Evolutionary conservation across 2,797 vertebrate genomes (phyloP).

Genomic region (Tiaroga cobitis): DNA sequence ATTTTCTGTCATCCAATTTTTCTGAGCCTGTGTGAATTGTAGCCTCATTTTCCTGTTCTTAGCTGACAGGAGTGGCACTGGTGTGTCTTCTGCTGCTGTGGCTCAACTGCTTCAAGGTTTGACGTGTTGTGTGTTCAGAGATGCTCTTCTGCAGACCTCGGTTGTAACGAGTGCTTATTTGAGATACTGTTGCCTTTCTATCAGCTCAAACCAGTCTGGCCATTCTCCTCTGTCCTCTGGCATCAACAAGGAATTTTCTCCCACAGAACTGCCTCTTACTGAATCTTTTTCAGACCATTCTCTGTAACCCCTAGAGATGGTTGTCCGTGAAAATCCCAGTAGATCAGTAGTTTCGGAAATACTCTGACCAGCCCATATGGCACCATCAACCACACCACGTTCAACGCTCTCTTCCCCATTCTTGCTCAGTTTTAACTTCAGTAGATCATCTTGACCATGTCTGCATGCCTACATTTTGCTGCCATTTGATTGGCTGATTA

Average conservation of each 20-base stretch:
- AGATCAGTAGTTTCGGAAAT: background rate
- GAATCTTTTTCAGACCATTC: background rate
- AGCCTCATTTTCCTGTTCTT: no score
- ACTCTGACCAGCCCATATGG: background rate
- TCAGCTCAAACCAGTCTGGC: slow-evolving; percentile 38
- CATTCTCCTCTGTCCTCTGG: slow-evolving; percentile 45
- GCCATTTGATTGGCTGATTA: background rate
- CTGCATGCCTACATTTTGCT: background rate
- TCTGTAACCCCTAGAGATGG: background rate
- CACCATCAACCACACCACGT: background rate
- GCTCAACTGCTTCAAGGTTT: background rate
- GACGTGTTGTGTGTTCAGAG: background rate
- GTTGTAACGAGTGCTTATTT: background rate
- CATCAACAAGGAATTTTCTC: slow-evolving; percentile 44
- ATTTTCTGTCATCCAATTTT: background rate
- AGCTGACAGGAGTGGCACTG: no score
- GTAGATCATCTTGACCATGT: background rate
- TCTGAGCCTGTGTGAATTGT: no score
- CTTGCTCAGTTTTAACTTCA: background rate
- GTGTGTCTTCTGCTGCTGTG: background rate
- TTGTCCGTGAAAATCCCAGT: background rate
- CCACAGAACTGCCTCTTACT: background rate
- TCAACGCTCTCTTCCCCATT: background rate
- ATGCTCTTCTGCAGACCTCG: background rate
- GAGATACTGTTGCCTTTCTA: slow-evolving; percentile 11